Evolutionary conservation across 2,113 vertebrate species (phyloP), one percentile per base, ranked within the genome.

Genomic region (Suncus etruscus): DNA sequence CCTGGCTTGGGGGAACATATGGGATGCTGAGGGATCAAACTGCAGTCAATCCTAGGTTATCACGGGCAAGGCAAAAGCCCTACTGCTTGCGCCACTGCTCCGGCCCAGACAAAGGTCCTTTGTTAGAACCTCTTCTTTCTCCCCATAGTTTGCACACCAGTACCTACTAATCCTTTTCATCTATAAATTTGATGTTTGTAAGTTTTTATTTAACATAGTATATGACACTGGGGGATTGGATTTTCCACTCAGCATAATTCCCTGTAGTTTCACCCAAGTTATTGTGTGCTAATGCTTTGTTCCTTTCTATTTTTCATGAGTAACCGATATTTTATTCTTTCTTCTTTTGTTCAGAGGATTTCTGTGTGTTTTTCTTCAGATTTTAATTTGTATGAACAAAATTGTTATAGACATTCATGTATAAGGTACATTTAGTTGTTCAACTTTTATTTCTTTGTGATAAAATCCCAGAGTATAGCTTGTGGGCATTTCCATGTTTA

Each of bases 301-400:
- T 75, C 10, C 16, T 25, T 78, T 85, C 80, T 82, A 11, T 74
- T 58, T 50, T 10, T 84, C 54, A 72, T 50, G 65, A 66, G n/a
- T 8, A 39, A 48, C 68, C 22, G 25, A 50, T 4, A 5, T 81
- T 94, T 73, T 39, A 39, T 39, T 39, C 18, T 54, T 54, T 54
- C 16, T 16, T 86, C 69, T 80, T 18, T 5, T 63, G 7, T 4
- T 66, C 32, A 51, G 70, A 61, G 70, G 18, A 77, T 29, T 85
- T 91, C 24, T 83, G 61, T 39, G 39, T 39, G 29, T 12, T 51
- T 79, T 11, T 84, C 80, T 72, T 22, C 50, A 73, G 14, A 31
- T 63, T 94, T 78, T 65, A 14, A 54, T 27, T 45, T 50, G 39
- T 45, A 4, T 70, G 12, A 75, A n/a, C 83, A 83, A 81, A 89